phyloP scores from a whole-genome alignment of 2,113 vertebrate genomes.

The Clinocottus analis region DNA sequence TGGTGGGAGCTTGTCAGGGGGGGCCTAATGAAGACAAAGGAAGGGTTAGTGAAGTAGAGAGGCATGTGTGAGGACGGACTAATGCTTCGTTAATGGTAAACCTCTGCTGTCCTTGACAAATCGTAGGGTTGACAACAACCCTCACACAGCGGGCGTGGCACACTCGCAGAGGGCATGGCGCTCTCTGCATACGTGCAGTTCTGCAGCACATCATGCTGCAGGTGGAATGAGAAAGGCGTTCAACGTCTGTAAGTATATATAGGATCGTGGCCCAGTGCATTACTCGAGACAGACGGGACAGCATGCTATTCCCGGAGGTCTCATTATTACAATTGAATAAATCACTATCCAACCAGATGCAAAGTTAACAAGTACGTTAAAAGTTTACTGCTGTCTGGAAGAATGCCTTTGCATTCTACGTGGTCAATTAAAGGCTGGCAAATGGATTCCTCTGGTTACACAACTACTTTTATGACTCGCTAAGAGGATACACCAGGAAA shows the following conservation, averaged over 20 bases:
- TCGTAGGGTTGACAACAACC: conserved; percentile 23
- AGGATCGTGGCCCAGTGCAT: not conserved
- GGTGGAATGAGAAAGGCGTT: not conserved
- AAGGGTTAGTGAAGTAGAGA: conserved; percentile 53
- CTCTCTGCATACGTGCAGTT: too few relatives aligned
- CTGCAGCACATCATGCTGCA: not conserved
- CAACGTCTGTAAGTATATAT: not conserved
- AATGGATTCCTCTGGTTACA: conserved; percentile 37
- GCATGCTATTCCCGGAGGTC: not conserved
- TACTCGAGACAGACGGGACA: not conserved
- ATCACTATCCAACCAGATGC: conserved; percentile 6
- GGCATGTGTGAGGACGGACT: conserved; percentile 59
- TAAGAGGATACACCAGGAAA: not conserved
- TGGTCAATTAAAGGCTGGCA: conserved; percentile 25
- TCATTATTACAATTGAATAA: conserved; percentile 10
- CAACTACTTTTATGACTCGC: conserved; percentile 24
- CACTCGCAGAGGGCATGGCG: too few relatives aligned
- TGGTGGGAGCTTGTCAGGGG: conserved; percentile 67
- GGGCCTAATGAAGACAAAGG: conserved; percentile 79
- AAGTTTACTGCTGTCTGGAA: conserved; percentile 30
- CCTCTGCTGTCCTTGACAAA: conserved; percentile 75
- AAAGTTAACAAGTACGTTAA: conserved; percentile 10
- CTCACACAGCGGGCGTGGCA: too few relatives aligned
- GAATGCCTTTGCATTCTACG: conserved; percentile 4
- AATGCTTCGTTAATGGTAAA: conserved; percentile 72